Base-by-base conservation (phyloP, 2,888 invertebrate genomes). In the Agrenia bidenticulata region DNA sequence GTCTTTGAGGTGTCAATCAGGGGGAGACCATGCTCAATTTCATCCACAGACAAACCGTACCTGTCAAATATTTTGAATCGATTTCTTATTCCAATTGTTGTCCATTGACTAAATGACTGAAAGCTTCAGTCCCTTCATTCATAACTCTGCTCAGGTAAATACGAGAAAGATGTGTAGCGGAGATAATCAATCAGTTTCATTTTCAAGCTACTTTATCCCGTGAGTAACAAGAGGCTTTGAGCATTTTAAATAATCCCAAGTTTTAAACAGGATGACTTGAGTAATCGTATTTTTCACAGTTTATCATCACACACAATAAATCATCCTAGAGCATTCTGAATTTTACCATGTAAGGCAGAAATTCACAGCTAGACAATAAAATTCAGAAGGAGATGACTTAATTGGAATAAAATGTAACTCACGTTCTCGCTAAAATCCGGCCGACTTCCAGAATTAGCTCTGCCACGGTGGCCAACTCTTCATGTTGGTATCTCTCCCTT, bases 1-100 rank as follows among this genome's bases (percentile, higher is more conserved):
- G 94, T 93, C 78, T 90, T 89, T 1, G 91, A 90, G 0, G 93
- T 93, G 79, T 94, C 94, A 77, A 94, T 89, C 70, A 89, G 83
- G 0, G 93, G 94, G 23, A 94, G 81, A 53, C 89, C 90, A 78
- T 92, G 90, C 80, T 93, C 91, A 62, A 94, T 88, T 79, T 93
- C 92, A 78, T 93, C 90, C 77, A 88, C 88, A 0, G 88, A 88
- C 39, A 94, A 81, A 7, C 91, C 90, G 78, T 92, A 94, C 63
- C 93, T 94, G 79, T 2, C 39, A 57, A 17, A 7, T 13, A 78
- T n/a, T n/a, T n/a, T n/a, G n/a, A n/a, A n/a, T n/a, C n/a, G n/a
- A n/a, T n/a, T n/a, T n/a, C n/a, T n/a, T n/a, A n/a, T n/a, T n/a
- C n/a, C n/a, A n/a, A n/a, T 45, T 45, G 15, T 45, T 17, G 45